These are phyloP conservation scores for Eurystomus gularis DNA, from an alignment of 2,113 vertebrate species.

Conservation along the genomic window DNA sequence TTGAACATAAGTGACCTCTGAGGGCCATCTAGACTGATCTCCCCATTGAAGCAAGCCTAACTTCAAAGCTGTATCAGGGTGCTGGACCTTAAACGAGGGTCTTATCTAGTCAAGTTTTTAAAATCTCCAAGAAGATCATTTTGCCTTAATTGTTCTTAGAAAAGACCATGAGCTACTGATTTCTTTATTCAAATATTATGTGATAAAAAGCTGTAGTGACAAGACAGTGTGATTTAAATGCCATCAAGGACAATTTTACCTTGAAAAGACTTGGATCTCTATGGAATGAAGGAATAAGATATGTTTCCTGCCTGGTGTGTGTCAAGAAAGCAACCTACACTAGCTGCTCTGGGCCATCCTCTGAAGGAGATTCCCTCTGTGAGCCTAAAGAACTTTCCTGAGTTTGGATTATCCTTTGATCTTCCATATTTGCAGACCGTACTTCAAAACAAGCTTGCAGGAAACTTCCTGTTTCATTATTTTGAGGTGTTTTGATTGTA, in stretches of 20 bases:
- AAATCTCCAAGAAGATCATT: background rate
- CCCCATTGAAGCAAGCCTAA: background rate
- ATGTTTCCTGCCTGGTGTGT: background rate
- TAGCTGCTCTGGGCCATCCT: background rate
- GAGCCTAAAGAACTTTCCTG: background rate
- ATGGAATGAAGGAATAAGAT: background rate
- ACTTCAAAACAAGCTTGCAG: background rate
- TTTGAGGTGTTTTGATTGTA: background rate
- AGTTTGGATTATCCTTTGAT: background rate
- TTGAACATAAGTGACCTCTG: background rate
- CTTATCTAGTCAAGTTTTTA: background rate
- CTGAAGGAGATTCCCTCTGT: background rate
- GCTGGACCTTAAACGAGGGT: background rate
- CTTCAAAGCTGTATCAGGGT: background rate
- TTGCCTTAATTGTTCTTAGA: background rate
- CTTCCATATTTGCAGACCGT: background rate
- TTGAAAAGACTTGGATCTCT: background rate
- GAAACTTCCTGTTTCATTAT: background rate
- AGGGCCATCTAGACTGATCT: background rate
- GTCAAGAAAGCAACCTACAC: background rate
- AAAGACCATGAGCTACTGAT: background rate
- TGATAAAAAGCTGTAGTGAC: background rate
- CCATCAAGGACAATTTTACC: background rate
- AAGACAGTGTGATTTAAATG: background rate
- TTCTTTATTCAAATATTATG: background rate